phyloP scores from a whole-genome alignment of 2,113 vertebrate species.

The Pica pica region DNA sequence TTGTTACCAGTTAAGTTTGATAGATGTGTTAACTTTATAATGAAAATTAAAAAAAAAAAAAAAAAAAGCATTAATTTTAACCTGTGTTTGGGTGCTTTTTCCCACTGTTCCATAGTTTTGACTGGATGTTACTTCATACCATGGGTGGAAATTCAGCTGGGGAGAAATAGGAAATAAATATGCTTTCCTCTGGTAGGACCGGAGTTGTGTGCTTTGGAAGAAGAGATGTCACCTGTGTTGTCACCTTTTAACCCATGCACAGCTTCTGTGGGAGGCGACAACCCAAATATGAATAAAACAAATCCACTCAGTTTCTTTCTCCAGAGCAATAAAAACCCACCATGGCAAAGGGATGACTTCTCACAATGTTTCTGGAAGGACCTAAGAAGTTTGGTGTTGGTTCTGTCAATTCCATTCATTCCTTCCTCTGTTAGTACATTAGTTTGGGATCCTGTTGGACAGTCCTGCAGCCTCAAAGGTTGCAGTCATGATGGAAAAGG shows the following conservation, averaged over 20 bases:
- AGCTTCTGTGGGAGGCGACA: background rate
- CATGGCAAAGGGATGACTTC: background rate
- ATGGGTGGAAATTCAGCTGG: rapidly evolving
- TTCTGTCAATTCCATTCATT: background rate
- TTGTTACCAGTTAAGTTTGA: slow-evolving; percentile 75
- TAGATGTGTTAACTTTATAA: slow-evolving; percentile 89
- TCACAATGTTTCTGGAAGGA: background rate
- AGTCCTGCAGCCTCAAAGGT: background rate
- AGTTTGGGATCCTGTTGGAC: background rate
- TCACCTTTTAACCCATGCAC: background rate
- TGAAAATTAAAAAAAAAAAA: slow-evolving; percentile 69
- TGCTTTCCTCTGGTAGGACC: background rate
- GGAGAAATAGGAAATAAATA: background rate
- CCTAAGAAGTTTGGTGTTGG: background rate
- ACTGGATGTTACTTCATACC: background rate
- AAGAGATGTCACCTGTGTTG: background rate
- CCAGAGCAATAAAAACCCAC: background rate
- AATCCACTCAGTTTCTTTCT: background rate
- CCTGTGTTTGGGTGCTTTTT: background rate
- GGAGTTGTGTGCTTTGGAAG: background rate
- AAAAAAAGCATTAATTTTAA: slow-evolving; percentile 47
- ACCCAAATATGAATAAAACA: background rate
- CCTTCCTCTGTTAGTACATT: background rate
- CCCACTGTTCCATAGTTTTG: rapidly evolving
- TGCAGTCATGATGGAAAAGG: background rate